phyloP scores from a whole-genome alignment of 2,888 invertebrate species.

The Opisthograptis luteolata region DNA sequence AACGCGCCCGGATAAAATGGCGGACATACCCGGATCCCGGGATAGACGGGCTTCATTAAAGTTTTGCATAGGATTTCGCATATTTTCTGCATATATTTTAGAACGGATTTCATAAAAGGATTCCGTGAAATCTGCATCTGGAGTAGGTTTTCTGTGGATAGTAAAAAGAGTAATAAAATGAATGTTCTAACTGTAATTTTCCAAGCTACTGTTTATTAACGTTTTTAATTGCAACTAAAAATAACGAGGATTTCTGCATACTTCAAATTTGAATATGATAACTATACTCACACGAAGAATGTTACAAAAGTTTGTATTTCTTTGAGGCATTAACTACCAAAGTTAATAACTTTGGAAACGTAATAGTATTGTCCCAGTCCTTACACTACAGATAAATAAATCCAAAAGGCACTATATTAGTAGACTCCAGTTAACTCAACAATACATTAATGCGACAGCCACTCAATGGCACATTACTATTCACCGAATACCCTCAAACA shows the following conservation, averaged over 20 bases:
- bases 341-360: too few species aligned
- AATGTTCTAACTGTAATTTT: too few species aligned
- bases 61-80: conserved; percentile 40
- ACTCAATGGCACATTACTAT: conserved; percentile 29
- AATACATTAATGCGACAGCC: conserved; percentile 12
- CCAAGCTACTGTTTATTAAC: too few species aligned
- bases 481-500: conserved; percentile 40
- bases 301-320: too few species aligned
- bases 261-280: too few species aligned
- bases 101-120: conserved; percentile 17
- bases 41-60: conserved; percentile 44
- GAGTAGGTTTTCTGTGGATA: background rate
- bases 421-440: background rate
- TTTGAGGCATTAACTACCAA: too few species aligned
- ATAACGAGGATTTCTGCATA: too few species aligned
- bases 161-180: too few species aligned
- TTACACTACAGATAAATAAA: too few species aligned
- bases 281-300: too few species aligned
- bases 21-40: conserved; percentile 48
- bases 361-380: too few species aligned
- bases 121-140: background rate
- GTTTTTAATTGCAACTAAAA: too few species aligned
- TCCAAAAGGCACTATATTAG: conserved; percentile 1
- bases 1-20: conserved; percentile 47
- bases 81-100: conserved; percentile 32